phyloP scores from a whole-genome alignment of 2,113 vertebrate species.

The Platichthys flesus region DNA sequence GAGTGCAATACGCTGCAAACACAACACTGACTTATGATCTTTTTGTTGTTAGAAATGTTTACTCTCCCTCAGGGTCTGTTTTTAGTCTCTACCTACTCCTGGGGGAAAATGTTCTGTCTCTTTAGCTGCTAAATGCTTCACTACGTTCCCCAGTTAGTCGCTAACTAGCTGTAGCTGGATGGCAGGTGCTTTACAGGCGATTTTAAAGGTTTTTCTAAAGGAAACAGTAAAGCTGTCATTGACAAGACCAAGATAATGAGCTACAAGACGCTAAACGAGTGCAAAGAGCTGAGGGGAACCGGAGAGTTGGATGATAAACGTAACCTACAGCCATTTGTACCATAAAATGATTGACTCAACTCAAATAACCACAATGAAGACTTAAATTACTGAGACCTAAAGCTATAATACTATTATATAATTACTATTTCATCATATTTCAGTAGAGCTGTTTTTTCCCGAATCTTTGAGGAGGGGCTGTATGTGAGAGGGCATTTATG shows the following conservation, averaged over 20 bases:
- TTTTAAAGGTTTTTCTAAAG: not conserved
- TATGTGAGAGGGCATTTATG: too few species aligned
- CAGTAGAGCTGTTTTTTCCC: too few species aligned
- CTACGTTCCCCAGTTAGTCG: not conserved
- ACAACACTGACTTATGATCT: not conserved
- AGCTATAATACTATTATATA: too few species aligned
- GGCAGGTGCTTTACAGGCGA: too few species aligned
- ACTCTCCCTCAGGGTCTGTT: not conserved
- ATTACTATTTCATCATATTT: too few species aligned
- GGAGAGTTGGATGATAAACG: not conserved
- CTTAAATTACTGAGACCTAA: too few species aligned
- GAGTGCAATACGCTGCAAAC: not conserved
- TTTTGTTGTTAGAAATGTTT: not conserved
- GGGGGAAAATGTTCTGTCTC: not conserved
- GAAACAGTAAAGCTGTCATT: not conserved
- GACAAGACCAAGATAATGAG: not conserved
- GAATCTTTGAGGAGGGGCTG: too few species aligned
- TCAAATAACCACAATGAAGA: too few species aligned
- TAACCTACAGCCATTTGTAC: too few species aligned
- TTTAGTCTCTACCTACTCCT: not conserved
- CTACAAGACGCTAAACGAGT: not conserved
- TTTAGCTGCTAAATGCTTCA: not conserved
- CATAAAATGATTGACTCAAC: too few species aligned
- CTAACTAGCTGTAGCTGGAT: not conserved
- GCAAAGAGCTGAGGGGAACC: not conserved